A percentile compares a stretch with the other conserved stretches of the same genome.
Conservation (phyloP, 2,888 invertebrate species). For the Hedya salicella region DNA sequence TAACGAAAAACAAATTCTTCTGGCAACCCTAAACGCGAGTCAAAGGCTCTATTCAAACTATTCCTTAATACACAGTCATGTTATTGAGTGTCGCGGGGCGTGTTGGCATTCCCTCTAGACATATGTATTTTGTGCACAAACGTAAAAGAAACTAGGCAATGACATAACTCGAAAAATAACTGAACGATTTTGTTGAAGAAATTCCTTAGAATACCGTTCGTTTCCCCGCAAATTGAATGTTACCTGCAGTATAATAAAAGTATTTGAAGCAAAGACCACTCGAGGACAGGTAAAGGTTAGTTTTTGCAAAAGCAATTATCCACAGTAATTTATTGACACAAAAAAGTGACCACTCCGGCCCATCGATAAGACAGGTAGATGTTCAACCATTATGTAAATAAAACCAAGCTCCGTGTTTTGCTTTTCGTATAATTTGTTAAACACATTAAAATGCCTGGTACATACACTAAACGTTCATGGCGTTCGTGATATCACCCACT, state of each 20-base stretch:
- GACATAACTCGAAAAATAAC: background rate
- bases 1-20: too few species aligned
- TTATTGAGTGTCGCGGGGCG: slow-evolving; percentile 13
- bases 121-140: background rate
- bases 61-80: slow-evolving; percentile 17
- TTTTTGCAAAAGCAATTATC: slow-evolving; percentile 49
- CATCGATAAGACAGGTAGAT: slow-evolving; percentile 34
- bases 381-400: slow-evolving; percentile 11
- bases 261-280: slow-evolving; percentile 23
- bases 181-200: background rate
- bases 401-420: background rate
- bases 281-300: slow-evolving; percentile 53
- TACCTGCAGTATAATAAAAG: slow-evolving; percentile 31
- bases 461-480: too few species aligned
- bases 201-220: background rate
- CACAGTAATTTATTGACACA: slow-evolving; percentile 46
- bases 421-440: slow-evolving; percentile 14
- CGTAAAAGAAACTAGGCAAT: background rate
- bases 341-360: slow-evolving; percentile 26
- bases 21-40: slow-evolving; percentile 46
- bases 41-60: slow-evolving; percentile 26
- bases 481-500: too few species aligned
- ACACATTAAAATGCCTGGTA: background rate
- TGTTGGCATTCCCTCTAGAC: background rate
- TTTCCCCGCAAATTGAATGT: slow-evolving; percentile 2